Conservation (phyloP, 30 jellyfish, hydroid and myxozoan genomes). For the Sanderia malayensis region DNA sequence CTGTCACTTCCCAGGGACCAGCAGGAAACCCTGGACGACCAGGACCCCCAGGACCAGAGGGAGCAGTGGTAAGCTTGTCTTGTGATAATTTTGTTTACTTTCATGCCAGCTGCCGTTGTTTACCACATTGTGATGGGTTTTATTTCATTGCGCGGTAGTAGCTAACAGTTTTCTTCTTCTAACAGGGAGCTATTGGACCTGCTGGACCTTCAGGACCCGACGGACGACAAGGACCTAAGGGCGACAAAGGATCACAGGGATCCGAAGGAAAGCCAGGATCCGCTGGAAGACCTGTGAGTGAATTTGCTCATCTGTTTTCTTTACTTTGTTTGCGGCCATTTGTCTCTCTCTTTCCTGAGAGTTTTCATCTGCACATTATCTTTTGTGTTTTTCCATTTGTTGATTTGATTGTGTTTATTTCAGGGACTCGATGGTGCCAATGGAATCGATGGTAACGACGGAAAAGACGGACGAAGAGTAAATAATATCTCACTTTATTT, state of each 20-base stretch:
- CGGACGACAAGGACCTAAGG: conserved; percentile 95
- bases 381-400: too few species aligned
- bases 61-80: conserved; percentile 35
- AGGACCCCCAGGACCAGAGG: conserved; percentile 96
- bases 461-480: conserved; percentile 91
- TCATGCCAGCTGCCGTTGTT: neutral
- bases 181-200: conserved; percentile 56
- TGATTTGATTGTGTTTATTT: neutral
- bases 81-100: neutral
- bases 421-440: conserved; percentile 93
- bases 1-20: conserved; percentile 54
- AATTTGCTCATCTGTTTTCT: neutral
- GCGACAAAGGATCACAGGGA: conserved; percentile 85
- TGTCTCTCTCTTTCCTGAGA: too few species aligned
- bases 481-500: conserved; percentile 2
- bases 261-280: conserved; percentile 80
- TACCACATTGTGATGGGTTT: neutral
- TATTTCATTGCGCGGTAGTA: neutral
- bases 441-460: conserved; percentile 90
- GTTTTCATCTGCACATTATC: too few species aligned
- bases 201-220: conserved; percentile 89
- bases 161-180: neutral
- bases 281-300: conserved; percentile 83
- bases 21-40: conserved; percentile 90
- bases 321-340: too few species aligned